Percentiles rank a stretch among this genome's conserved stretches.
phyloP scores from a whole-genome alignment of 2,113 vertebrate species.

The Lophochroa leadbeateri region DNA sequence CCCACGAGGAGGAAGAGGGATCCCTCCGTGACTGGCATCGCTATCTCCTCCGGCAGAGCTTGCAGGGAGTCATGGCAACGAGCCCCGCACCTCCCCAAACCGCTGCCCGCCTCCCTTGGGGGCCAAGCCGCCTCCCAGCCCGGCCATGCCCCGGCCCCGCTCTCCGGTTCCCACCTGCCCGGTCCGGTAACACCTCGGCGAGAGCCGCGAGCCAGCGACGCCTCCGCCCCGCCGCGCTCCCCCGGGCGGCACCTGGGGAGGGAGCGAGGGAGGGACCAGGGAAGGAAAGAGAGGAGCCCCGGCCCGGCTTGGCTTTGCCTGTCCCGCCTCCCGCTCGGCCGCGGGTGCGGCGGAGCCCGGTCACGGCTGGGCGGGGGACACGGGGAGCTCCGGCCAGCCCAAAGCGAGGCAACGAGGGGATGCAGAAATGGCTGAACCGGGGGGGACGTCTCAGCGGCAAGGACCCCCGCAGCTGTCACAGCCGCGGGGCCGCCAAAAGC shows the following conservation, averaged over 20 bases:
- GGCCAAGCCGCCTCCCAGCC: neutral
- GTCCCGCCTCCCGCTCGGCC: neutral
- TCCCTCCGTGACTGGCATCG: slow-evolving; percentile 73
- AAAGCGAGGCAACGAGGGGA: neutral
- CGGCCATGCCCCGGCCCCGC: neutral
- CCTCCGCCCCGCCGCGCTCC: neutral
- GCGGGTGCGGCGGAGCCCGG: neutral
- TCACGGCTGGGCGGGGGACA: neutral
- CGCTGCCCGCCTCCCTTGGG: neutral
- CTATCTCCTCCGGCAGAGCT: slow-evolving; percentile 60
- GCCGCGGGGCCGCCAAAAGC: neutral
- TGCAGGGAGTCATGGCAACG: slow-evolving; percentile 75
- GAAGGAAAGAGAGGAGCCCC: neutral
- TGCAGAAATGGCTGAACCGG: fast-evolving
- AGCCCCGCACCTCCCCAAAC: slow-evolving; percentile 14
- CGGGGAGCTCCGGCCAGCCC: neutral
- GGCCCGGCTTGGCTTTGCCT: neutral
- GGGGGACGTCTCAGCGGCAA: neutral
- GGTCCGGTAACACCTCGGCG: neutral
- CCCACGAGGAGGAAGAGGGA: slow-evolving; percentile 43
- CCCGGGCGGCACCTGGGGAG: neutral
- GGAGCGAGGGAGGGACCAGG: neutral
- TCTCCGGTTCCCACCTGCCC: neutral
- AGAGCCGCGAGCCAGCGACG: neutral
- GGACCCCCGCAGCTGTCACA: neutral